A percentile compares a stretch with the other conserved stretches of the same genome.
phyloP scores from a whole-genome alignment of 2,113 vertebrate species.

The Parus major region DNA sequence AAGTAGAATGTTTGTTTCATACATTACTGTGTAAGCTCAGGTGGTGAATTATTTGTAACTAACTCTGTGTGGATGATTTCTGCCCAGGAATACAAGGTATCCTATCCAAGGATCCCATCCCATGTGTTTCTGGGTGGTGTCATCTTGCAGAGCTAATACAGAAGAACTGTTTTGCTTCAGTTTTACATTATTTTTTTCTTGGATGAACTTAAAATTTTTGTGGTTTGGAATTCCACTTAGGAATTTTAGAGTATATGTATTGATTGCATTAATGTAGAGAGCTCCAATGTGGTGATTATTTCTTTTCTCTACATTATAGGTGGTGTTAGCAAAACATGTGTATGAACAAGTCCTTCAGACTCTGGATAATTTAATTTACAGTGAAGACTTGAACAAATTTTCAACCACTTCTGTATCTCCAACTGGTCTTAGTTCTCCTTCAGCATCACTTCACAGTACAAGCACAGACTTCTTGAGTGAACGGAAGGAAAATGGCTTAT shows the following conservation, averaged over 20 bases:
- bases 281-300: background rate
- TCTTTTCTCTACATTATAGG: conserved; percentile 71
- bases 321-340: conserved; percentile 92
- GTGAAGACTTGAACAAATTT: conserved; percentile 82
- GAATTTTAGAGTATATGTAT: background rate
- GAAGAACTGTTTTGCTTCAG: background rate
- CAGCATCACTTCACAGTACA: conserved; percentile 71
- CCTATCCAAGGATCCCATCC: background rate
- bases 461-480: conserved; percentile 79
- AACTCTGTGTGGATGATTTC: background rate
- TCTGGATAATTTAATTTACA: conserved; percentile 90
- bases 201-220: background rate
- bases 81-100: background rate
- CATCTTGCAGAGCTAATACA: background rate
- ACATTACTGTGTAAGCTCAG: background rate
- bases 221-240: background rate
- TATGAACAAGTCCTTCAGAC: conserved; percentile 97
- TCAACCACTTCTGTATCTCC: conserved; percentile 66
- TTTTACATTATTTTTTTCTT: background rate
- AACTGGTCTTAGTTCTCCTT: conserved; percentile 79
- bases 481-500: conserved; percentile 83
- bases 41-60: background rate
- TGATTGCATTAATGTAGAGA: background rate
- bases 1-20: background rate
- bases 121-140: background rate